Base-by-base conservation (phyloP, 2,888 invertebrate genomes). In the Ennomos quercinarius region DNA sequence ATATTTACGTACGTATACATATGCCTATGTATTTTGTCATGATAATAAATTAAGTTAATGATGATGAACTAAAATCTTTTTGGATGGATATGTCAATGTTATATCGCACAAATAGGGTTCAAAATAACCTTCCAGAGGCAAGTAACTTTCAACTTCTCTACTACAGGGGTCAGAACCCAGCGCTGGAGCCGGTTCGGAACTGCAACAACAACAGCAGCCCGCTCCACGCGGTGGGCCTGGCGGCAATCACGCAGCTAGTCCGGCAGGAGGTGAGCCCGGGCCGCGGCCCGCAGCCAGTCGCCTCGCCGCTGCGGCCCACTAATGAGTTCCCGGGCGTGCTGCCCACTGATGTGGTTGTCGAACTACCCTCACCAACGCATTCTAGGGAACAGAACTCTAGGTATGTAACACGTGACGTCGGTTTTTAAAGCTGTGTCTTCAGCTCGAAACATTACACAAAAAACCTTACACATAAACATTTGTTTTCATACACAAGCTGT, bases 221-320 rank as follows among this genome's bases (percentile, higher is more conserved):
- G 1, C 80, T 93, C 53, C 96, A 95, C 85, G 95, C 96, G 63
- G 96, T 96, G 67, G 96, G 96, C 35, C 87, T 96, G 77, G 96
- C 96, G 48, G 96, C 96, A 70, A 95, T 96, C 73, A 95, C 96
- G 76, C 96, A 96, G 78, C 93, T 96, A 66, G 96, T 95, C 52
- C 90, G 94, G 45, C 94, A 94, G 72, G 94, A 95, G 70, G 79
- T 70, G 65, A 78, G 74, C 66, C 79, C 78, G 55, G 74, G 68
- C 59, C 77, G 72, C 48, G 66, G 69, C 94, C 66, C 71, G 66
- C 68, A 53, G 8, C 61, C 63, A 4, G 68, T 69, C 10, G 68
- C 66, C n/a, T 73, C 78, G 5, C 78, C 80, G 3, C 72, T 73
- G 61, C 65, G 77, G 40, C 84, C 81, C 27, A 64, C 80, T 10